Evolutionary conservation across 2,888 invertebrate genomes (phyloP).

Genomic region (Metalampra italica): DNA sequence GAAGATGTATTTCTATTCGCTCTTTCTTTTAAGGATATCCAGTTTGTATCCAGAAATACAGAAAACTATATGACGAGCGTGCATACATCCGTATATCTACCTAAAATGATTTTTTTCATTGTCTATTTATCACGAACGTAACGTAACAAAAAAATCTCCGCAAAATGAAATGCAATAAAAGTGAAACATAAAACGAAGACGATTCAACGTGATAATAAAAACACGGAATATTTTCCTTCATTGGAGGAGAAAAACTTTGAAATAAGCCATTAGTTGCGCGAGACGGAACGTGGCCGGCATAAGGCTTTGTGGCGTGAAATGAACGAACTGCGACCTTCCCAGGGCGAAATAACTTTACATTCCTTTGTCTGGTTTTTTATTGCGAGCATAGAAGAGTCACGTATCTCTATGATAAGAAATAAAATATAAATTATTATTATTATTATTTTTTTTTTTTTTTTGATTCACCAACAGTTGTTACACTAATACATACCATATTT

Average conservation of each 20-base stretch:
- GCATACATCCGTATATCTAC: too few relatives aligned
- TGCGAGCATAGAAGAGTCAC: conserved; percentile 9
- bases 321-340: conserved; percentile 22
- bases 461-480: too few relatives aligned
- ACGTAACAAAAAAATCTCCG: neutral
- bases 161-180: conserved; percentile 1
- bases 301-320: conserved; percentile 3
- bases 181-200: conserved; percentile 2
- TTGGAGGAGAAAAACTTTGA: conserved; percentile 25
- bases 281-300: conserved; percentile 29
- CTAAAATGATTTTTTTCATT: too few relatives aligned
- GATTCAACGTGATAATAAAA: conserved; percentile 15
- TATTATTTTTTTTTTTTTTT: too few relatives aligned
- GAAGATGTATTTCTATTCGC: too few relatives aligned
- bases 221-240: conserved; percentile 25
- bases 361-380: neutral
- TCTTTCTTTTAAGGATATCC: too few relatives aligned
- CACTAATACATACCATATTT: too few relatives aligned
- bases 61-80: too few relatives aligned
- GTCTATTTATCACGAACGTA: neutral
- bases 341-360: neutral
- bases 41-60: too few relatives aligned
- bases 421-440: too few relatives aligned
- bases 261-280: conserved; percentile 40
- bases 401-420: conserved; percentile 5